Evolutionary conservation across 2,113 vertebrate species (phyloP).

Genomic region (Macaca mulatta): DNA sequence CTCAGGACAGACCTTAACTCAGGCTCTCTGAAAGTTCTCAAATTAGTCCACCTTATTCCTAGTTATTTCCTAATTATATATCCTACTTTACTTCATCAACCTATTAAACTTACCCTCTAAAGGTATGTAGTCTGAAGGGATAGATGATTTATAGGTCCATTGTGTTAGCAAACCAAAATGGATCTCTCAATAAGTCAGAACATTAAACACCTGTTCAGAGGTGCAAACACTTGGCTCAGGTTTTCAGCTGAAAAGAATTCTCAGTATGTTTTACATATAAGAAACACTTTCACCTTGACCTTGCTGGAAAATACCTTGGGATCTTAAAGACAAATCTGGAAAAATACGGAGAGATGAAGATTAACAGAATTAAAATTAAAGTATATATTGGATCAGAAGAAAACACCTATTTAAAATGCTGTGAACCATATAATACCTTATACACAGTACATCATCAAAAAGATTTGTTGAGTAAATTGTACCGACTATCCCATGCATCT

Average conservation of each 20-base stretch:
- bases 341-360: not conserved
- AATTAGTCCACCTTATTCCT: not conserved
- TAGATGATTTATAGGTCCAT: conserved; percentile 56
- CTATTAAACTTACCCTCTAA: conserved; percentile 1
- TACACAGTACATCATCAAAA: not conserved
- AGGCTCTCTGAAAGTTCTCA: not conserved
- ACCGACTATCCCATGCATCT: not conserved
- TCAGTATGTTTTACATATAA: not conserved
- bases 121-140: not conserved
- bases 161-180: conserved; percentile 36
- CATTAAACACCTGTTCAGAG: conserved; percentile 52
- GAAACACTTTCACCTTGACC: conserved; percentile 46
- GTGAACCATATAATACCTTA: not conserved
- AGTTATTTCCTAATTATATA: not conserved
- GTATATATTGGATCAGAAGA: not conserved
- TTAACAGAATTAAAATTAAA: not conserved
- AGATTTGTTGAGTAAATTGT: conserved; percentile 12
- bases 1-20: not conserved
- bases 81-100: not conserved
- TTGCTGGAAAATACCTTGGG: conserved; percentile 32
- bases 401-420: not conserved
- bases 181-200: conserved; percentile 44
- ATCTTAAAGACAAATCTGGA: not conserved
- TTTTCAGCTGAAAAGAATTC: conserved; percentile 30
- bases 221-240: conserved; percentile 48